These are phyloP conservation scores for Leptonema lineaticorne DNA, from an alignment of 1,140 invertebrate genomes.

Conservation along the genomic window DNA sequence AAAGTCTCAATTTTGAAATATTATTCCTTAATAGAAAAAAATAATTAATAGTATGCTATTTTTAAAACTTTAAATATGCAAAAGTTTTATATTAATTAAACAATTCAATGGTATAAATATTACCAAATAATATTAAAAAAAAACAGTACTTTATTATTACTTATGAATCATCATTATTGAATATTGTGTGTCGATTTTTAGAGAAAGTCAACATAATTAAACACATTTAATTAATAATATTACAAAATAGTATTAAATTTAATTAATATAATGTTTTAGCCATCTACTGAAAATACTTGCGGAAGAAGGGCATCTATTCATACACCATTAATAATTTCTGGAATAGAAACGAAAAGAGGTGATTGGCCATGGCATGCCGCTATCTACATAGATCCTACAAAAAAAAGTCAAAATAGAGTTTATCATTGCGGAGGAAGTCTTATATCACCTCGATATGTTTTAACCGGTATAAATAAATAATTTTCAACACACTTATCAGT, in stretches of 20 bases:
- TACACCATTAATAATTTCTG: conserved; percentile 24
- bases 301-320: conserved; percentile 21
- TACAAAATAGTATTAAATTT: not conserved
- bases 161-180: too few relatives aligned
- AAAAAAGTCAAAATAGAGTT: not conserved
- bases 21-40: too few relatives aligned
- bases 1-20: too few relatives aligned
- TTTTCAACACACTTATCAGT: not conserved
- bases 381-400: not conserved
- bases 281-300: conserved; percentile 27
- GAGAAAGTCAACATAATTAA: too few relatives aligned
- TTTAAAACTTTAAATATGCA: too few relatives aligned
- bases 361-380: conserved; percentile 39
- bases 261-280: conserved; percentile 17
- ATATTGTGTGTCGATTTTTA: too few relatives aligned
- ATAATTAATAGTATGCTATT: too few relatives aligned
- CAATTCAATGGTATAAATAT: too few relatives aligned
- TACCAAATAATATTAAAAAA: too few relatives aligned
- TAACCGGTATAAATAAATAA: conserved; percentile 18
- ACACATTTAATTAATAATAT: too few relatives aligned
- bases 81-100: too few relatives aligned
- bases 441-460: conserved; percentile 20
- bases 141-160: too few relatives aligned
- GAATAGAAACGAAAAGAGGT: conserved; percentile 18
- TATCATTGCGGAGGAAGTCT: conserved; percentile 35